phyloP scores from a whole-genome alignment of 92 coral and sea anemone genomes.

The Isaurus tuberculatus region DNA sequence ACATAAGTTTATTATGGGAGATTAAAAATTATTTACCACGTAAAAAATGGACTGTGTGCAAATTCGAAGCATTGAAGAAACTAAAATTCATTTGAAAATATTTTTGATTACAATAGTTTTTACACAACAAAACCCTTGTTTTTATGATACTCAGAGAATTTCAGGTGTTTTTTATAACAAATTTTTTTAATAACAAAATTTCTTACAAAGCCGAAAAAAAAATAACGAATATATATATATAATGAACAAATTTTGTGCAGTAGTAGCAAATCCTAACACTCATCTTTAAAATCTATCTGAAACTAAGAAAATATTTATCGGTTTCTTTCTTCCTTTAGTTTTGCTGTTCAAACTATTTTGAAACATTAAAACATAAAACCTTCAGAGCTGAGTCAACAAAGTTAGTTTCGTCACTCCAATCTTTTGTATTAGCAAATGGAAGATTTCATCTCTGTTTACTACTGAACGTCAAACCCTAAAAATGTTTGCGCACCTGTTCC shows the following conservation, averaged over 20 bases:
- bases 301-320: not conserved
- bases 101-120: constrained; percentile 37
- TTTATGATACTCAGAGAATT: constrained; percentile 10
- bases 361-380: constrained; percentile 43
- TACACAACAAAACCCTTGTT: constrained; percentile 30
- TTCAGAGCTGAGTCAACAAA: constrained; percentile 68
- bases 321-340: constrained; percentile 1
- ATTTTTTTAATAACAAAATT: too few species aligned
- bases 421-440: constrained; percentile 74
- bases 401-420: constrained; percentile 65
- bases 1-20: too few species aligned
- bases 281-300: not conserved
- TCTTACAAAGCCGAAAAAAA: too few species aligned
- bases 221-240: too few species aligned
- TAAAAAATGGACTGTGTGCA: not conserved
- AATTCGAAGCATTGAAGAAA: constrained; percentile 9
- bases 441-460: constrained; percentile 69
- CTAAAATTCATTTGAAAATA: not conserved
- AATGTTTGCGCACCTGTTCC: constrained; percentile 83
- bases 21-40: not conserved
- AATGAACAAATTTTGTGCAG: too few species aligned
- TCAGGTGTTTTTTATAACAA: too few species aligned
- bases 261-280: not conserved
- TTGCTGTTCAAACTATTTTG: constrained; percentile 67
- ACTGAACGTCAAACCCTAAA: constrained; percentile 73